Evolutionary conservation across 2,113 vertebrate genomes (phyloP), one percentile per base, ranked within the genome.

Genomic region (Rhinichthys klamathensis): DNA sequence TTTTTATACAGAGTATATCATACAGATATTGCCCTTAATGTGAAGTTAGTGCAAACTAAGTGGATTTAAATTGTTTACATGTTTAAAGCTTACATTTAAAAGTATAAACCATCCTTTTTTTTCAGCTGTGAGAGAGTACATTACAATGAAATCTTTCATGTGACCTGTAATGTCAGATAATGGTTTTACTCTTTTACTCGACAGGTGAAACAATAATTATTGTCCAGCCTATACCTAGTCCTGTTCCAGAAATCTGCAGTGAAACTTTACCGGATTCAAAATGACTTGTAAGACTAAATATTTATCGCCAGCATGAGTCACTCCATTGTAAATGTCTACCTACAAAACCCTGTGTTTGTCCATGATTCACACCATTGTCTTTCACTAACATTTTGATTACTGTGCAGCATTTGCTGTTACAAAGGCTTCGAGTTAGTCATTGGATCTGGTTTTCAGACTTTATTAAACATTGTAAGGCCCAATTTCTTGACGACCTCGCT

Each of bases 121-220:
- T 73, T 8, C 12, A 46, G 10, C 6, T 46, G 11, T 73, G n/a
- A 18, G 27, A 23, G 25, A 58, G 32, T 67, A 23, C 58, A 84
- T 30, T 21, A 12, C 46, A 80, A 15, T 46, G 11, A 80, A 46
- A 46, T 49, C 1, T 4, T 35, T 58, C 13, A 58, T 58, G 54
- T 58, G 41, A 46, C 32, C 61, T 84, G 3, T 70, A 21, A 56
- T 32, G 23, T 54, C n/a, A n/a, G 32, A 60, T 81, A 72, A 63
- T 72, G 11, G 63, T 84, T 89, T 67, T 51, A 51, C 86, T 86
- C 27, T 92, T 90, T 89, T 49, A 85, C 82, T 87, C 85, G 83
- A 89, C 93, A 94, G 95, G 95, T 91, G 90, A 91, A 87, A 91
- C 91, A 12, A 88, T 95, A 91, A 93, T 95, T 85, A 92, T 94